These are phyloP conservation scores for Bhutanitis thaidina DNA, from an alignment of 2,888 invertebrate genomes.

Conservation along the genomic window DNA sequence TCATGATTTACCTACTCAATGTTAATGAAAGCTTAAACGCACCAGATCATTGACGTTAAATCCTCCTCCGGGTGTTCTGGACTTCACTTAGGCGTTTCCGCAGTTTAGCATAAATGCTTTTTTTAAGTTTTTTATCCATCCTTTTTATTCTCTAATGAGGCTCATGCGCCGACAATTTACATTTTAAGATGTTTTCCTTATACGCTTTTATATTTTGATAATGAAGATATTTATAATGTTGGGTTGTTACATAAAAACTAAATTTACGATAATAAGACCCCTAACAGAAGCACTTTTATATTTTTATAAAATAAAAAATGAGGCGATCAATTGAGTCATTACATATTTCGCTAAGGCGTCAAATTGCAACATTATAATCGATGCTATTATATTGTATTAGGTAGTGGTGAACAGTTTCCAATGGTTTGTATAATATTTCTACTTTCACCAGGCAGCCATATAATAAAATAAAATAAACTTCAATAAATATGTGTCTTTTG, in stretches of 20 bases:
- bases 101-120: neutral
- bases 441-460: no score
- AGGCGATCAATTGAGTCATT: conserved; percentile 64
- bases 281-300: conserved; percentile 41
- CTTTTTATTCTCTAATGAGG: conserved; percentile 3
- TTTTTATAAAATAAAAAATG: conserved; percentile 42
- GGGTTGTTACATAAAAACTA: conserved; percentile 16
- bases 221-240: conserved; percentile 13
- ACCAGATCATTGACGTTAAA: no score
- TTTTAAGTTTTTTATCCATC: neutral
- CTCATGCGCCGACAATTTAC: conserved; percentile 1
- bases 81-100: neutral
- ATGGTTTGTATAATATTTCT: conserved; percentile 20
- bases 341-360: conserved; percentile 63
- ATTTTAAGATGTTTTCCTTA: conserved; percentile 3
- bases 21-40: no score
- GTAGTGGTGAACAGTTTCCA: conserved; percentile 19
- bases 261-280: conserved; percentile 41
- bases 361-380: conserved; percentile 61
- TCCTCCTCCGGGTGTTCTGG: no score
- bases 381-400: conserved; percentile 51
- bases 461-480: no score
- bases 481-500: no score
- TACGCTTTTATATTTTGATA: conserved; percentile 3
- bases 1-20: no score